phyloP scores from a whole-genome alignment of 2,113 vertebrate species.

The Lethenteron reissneri region DNA sequence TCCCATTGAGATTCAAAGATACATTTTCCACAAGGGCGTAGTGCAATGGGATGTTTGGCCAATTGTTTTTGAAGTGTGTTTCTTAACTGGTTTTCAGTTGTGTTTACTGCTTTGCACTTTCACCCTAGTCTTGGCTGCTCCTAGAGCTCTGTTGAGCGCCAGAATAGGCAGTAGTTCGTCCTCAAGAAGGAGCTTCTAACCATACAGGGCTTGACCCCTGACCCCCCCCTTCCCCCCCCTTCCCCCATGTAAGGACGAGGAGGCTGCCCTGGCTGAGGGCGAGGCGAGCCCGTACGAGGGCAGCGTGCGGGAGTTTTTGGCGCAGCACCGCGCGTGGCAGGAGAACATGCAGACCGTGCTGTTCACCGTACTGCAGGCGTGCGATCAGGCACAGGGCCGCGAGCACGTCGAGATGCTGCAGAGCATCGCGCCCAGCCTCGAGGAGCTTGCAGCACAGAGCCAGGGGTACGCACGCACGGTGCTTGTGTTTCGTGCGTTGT shows the following conservation, averaged over 20 bases:
- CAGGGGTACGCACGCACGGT: constrained; percentile 35
- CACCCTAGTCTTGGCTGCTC: too few species aligned
- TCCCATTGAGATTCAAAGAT: too few species aligned
- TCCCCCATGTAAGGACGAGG: constrained; percentile 50
- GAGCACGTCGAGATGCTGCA: constrained; percentile 81
- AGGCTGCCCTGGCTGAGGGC: constrained; percentile 64
- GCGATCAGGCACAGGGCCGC: constrained; percentile 62
- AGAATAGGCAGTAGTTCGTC: too few species aligned
- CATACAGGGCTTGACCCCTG: too few species aligned
- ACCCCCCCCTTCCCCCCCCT: constrained; percentile 8
- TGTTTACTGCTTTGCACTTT: too few species aligned
- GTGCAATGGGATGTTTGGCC: too few species aligned
- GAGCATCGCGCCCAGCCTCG: constrained; percentile 73
- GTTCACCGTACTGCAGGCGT: constrained; percentile 81
- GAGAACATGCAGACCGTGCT: constrained; percentile 91
- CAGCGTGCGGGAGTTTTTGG: constrained; percentile 78
- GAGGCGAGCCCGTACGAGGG: constrained; percentile 83
- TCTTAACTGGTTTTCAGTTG: too few species aligned
- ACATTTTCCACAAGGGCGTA: too few species aligned
- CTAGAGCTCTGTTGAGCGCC: too few species aligned
- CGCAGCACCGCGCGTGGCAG: constrained; percentile 93
- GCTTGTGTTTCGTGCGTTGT: too few species aligned
- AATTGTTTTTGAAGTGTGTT: too few species aligned
- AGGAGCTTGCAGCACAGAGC: constrained; percentile 74
- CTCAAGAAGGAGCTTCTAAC: too few species aligned